A percentile compares a stretch with the other conserved stretches of the same genome.
Evolutionary conservation across 2,797 vertebrate species (phyloP).

Genomic region (Tapirus indicus): DNA sequence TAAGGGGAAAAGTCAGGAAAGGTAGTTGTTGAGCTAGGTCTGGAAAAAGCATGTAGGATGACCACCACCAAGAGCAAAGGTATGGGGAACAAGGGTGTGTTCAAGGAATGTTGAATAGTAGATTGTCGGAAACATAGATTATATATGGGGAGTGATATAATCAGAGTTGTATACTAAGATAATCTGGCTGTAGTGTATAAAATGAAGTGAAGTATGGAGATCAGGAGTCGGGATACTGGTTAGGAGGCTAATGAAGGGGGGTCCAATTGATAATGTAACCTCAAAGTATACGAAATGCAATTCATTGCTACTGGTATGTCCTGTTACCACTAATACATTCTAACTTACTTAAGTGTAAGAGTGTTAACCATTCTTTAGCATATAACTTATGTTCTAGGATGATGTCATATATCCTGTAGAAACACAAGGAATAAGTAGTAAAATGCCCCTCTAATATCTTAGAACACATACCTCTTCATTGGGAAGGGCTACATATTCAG

Average conservation of each 20-base stretch:
- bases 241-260: background rate
- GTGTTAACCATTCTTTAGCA: background rate
- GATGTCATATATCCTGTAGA: background rate
- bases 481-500: conserved; percentile 90
- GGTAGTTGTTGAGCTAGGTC: background rate
- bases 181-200: background rate
- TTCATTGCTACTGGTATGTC: background rate
- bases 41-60: background rate
- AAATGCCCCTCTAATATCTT: background rate
- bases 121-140: background rate
- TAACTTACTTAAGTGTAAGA: conserved; percentile 1
- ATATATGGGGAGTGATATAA: background rate
- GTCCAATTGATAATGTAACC: background rate
- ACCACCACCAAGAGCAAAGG: background rate
- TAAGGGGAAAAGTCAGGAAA: conserved; percentile 39
- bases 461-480: conserved; percentile 93
- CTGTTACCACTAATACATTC: background rate
- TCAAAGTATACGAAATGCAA: background rate
- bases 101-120: background rate
- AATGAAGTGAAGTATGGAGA: background rate
- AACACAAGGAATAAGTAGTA: conserved; percentile 25
- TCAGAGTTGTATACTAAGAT: background rate
- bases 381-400: background rate
- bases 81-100: background rate
- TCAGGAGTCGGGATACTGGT: background rate